Evolutionary conservation across 2,888 invertebrate species (phyloP), one percentile per base, ranked within the genome.

Genomic region (Drosophila trichaetosa): DNA sequence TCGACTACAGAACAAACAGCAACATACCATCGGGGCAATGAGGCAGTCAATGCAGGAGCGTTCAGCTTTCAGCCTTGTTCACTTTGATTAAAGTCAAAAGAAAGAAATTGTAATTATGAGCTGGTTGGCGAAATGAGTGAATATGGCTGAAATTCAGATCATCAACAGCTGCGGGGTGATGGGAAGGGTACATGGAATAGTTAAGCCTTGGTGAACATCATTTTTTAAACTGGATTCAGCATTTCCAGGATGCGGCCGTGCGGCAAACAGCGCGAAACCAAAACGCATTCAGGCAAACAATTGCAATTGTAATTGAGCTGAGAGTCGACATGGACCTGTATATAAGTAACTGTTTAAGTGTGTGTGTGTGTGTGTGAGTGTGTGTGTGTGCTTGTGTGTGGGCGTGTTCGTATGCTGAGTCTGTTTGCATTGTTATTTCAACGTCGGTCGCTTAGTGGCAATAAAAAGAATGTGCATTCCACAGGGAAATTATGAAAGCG

Each of bases 201-300:
- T 67, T 78, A 80, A 81, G 76, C 83, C 64, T 46, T 62, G 56
- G 72, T 59, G 87, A 89, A 81, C 87, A 84, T 89, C 76, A 89
- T 83, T 89, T 87, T 76, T 83, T 68, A 78, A 88, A 85, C 83
- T 79, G 82, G 79, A 69, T 79, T 75, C 67, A 68, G 85, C 69
- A 72, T 59, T 84, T 75, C 80, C 58, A 24, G 73, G 69, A 80
- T 48, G 76, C 68, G 87, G 76, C 73, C 65, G 73, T 69, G 88
- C 60, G 70, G 77, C 51, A 65, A 72, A 66, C 80, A 82, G 79
- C 75, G 82, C 82, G 70, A 87, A 76, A 78, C 80, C 87, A 76
- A 89, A 90, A 90, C 83, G 89, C 90, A 90, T 87, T 90, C 90
- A 90, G 87, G 80, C 90, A 88, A 88, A 88, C 87, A 87, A 88